A percentile compares a stretch with the other conserved stretches of the same genome.
Evolutionary conservation across 2,888 invertebrate species (phyloP).

Genomic region (Marasmarcha lunaedactyla): DNA sequence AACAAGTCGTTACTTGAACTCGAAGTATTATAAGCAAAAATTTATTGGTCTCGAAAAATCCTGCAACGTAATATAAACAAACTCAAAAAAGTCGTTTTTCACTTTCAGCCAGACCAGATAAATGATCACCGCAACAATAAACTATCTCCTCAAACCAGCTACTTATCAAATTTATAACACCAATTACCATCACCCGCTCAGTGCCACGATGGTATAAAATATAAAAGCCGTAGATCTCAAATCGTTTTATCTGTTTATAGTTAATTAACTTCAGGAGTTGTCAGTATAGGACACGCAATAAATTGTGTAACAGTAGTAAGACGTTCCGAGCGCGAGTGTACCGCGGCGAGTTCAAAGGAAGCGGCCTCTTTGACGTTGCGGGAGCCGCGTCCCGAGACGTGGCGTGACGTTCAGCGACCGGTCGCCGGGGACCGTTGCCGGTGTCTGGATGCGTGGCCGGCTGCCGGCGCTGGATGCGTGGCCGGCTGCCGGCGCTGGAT

Average conservation of each 20-base stretch:
- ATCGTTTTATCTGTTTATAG: background rate
- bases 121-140: no score
- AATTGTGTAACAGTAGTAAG: background rate
- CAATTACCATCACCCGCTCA: no score
- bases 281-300: background rate
- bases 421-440: background rate
- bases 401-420: background rate
- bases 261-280: background rate
- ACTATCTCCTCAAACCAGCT: no score
- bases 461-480: background rate
- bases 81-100: no score
- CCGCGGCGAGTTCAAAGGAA: slow-evolving; percentile 41
- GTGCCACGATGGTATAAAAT: background rate
- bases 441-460: background rate
- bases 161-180: background rate
- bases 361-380: slow-evolving; percentile 40
- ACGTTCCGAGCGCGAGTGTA: slow-evolving; percentile 27
- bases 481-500: no score
- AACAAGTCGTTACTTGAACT: no score
- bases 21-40: no score
- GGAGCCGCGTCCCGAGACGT: slow-evolving; percentile 11
- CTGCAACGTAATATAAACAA: no score
- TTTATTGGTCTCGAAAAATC: no score
- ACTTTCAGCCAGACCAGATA: no score
- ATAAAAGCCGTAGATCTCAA: background rate